phyloP scores from a whole-genome alignment of 2,888 invertebrate genomes.

The Willowsia nigromaculata region DNA sequence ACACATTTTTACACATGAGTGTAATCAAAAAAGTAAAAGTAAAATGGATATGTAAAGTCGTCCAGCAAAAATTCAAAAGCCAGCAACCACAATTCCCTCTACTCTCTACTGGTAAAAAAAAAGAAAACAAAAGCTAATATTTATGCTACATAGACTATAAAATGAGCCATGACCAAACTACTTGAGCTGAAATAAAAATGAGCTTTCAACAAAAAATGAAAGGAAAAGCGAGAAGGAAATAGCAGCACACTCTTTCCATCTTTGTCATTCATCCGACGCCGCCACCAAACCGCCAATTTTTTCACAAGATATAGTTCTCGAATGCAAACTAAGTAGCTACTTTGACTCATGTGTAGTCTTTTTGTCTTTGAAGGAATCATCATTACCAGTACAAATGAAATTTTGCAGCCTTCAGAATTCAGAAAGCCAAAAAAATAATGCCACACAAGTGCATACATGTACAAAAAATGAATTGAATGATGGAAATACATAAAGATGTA shows the following conservation, averaged over 20 bases:
- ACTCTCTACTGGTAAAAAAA: background rate
- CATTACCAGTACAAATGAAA: slow-evolving; percentile 21
- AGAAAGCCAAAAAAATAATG: background rate
- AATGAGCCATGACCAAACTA: background rate
- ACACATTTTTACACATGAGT: background rate
- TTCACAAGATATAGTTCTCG: background rate
- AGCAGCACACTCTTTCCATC: background rate
- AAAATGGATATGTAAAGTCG: background rate
- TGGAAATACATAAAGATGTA: background rate
- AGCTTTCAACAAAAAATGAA: background rate
- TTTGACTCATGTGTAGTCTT: background rate
- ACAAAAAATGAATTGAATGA: background rate
- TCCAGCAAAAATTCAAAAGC: background rate
- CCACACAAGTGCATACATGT: background rate
- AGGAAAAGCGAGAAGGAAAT: background rate
- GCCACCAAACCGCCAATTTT: background rate
- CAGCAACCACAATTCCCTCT: background rate
- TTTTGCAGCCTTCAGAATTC: background rate
- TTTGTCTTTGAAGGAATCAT: slow-evolving; percentile 18
- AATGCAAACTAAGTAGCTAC: background rate
- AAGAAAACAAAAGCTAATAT: background rate
- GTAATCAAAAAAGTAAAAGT: slow-evolving; percentile 15
- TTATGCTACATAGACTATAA: background rate
- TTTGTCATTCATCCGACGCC: slow-evolving; percentile 1
- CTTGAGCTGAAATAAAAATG: slow-evolving; percentile 24